These are phyloP conservation scores for Sanderia malayensis DNA, from an alignment of 30 jellyfish, hydroid and myxozoan genomes.

Conservation along the genomic window DNA sequence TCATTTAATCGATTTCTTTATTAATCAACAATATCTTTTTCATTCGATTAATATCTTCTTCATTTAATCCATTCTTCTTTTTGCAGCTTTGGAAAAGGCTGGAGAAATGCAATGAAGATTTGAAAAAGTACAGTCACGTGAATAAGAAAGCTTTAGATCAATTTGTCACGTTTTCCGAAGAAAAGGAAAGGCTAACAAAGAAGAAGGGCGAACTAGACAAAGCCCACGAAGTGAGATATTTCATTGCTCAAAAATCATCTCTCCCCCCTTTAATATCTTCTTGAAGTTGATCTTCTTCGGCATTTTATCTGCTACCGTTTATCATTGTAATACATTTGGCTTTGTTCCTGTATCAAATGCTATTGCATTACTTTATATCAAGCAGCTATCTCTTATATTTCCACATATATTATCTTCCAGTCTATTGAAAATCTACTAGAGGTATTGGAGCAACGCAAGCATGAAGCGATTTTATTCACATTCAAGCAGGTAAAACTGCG, in stretches of 20 bases:
- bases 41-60: no score
- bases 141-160: conserved; percentile 96
- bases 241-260: no score
- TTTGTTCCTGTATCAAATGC: no score
- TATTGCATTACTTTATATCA: no score
- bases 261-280: no score
- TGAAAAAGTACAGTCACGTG: conserved; percentile 92
- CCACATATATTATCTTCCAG: no score
- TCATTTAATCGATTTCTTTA: no score
- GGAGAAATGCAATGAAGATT: conserved; percentile 68
- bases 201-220: conserved; percentile 83
- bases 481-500: conserved; percentile 92
- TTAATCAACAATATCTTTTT: no score
- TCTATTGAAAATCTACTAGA: conserved; percentile 85
- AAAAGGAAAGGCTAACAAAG: conserved; percentile 78
- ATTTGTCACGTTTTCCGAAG: conserved; percentile 85
- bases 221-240: conserved; percentile 79
- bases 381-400: no score
- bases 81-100: conserved; percentile 87
- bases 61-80: not conserved
- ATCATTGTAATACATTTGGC: no score
- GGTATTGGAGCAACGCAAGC: conserved; percentile 91
- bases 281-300: no score
- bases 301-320: no score
- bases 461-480: conserved; percentile 92